Base-by-base conservation (phyloP, 2,113 vertebrate genomes). In the Morone saxatilis region DNA sequence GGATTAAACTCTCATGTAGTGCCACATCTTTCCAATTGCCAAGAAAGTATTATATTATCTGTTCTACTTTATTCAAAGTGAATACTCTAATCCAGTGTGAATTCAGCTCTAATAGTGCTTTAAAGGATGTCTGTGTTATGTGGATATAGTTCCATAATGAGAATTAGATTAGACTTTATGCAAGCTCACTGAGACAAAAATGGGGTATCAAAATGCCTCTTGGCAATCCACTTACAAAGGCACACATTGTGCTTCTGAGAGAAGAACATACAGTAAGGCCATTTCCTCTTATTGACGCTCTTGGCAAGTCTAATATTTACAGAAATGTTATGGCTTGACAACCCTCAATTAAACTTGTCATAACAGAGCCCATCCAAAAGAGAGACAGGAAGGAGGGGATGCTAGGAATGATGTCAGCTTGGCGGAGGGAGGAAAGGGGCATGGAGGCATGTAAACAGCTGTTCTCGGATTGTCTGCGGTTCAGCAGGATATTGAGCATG, bases 281-380 rank as follows among this genome's bases (percentile, higher is more conserved):
- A 84, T 88, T 95, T 95, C 94, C 94, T 94, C 91, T 91, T 91
- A 92, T 90, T 93, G 94, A 91, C 89, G 84, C 88, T 94, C 89
- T 92, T 94, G 94, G 93, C 94, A 93, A 88, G 92, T 91, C 91
- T 94, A 88, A 94, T 95, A 96, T 96, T 95, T 95, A 94, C 92
- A 94, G 91, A 95, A 94, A 94, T 95, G 91, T 93, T 94, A 94
- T 89, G 90, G 89, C 88, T 90, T 95, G 95, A 96, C 96, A 96
- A 92, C 94, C 92, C 92, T 88, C 94, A 96, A 96, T 96, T 96
- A 95, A 94, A 95, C 95, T 85, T 96, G 95, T 95, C 95, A 96
- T 95, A 95, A 96, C 95, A 96, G 89, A 93, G 90, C 91, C 91
- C 92, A 94, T 94, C 92, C 86, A 91, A 90, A 88, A 88, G 91